Percentiles rank a stretch among this genome's conserved stretches.
These are phyloP conservation scores for Pachliopta kotzebuea DNA, from an alignment of 2,888 invertebrate species.

Conservation along the genomic window DNA sequence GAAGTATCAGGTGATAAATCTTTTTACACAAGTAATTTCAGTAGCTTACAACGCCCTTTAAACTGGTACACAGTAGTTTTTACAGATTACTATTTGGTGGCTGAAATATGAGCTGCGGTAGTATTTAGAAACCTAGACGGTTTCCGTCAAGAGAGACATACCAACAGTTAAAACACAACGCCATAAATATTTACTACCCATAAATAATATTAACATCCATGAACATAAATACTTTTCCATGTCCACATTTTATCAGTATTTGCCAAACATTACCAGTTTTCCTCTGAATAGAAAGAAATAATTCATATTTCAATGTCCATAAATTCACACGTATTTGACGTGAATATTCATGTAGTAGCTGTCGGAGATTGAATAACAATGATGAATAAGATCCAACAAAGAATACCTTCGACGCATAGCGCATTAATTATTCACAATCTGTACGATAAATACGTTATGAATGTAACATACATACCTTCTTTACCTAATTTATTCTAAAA, in stretches of 20 bases:
- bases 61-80: no score
- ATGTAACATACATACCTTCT: background rate
- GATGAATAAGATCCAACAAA: constrained; percentile 16
- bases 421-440: constrained; percentile 1
- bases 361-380: constrained; percentile 20
- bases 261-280: constrained; percentile 4
- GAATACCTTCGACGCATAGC: constrained; percentile 5
- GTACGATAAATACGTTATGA: background rate
- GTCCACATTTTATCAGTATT: background rate
- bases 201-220: constrained; percentile 1
- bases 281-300: constrained; percentile 17
- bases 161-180: no score
- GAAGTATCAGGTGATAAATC: no score
- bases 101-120: no score
- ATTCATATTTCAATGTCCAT: constrained; percentile 9
- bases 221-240: background rate
- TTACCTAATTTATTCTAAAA: no score
- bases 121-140: no score
- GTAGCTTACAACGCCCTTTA: no score
- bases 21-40: no score
- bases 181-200: background rate
- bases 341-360: constrained; percentile 19
- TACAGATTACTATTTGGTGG: no score
- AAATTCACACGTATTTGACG: constrained; percentile 12
- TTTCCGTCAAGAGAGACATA: no score